A percentile compares a stretch with the other conserved stretches of the same genome.
These are phyloP conservation scores for Melikaiella ostensackeni DNA, from an alignment of 2,888 invertebrate species.

Conservation along the genomic window DNA sequence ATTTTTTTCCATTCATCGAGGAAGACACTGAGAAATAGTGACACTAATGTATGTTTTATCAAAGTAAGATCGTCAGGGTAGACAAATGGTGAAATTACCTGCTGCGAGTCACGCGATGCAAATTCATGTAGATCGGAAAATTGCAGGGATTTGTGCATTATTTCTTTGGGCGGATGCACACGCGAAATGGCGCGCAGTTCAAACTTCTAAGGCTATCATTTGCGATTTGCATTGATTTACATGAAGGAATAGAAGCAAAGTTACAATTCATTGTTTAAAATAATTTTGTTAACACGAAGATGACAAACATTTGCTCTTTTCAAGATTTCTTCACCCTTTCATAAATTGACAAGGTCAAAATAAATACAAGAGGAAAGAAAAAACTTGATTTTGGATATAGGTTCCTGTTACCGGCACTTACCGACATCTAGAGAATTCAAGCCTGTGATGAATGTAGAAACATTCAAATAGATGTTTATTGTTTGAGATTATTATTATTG, in stretches of 20 bases:
- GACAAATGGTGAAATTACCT: constrained; percentile 36
- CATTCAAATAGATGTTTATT: no score
- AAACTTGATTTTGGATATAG: no score
- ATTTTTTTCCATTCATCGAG: background rate
- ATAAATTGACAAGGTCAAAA: no score
- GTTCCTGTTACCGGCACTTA: no score
- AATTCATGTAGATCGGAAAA: constrained; percentile 31
- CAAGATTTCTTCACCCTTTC: no score
- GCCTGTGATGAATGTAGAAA: no score
- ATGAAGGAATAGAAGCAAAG: background rate
- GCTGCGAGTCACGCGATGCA: constrained; percentile 29
- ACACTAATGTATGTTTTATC: constrained; percentile 23
- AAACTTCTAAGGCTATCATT: constrained; percentile 19
- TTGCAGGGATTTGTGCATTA: constrained; percentile 31
- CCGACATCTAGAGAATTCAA: no score
- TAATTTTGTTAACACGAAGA: background rate
- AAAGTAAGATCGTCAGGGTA: background rate
- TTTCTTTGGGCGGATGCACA: constrained; percentile 17
- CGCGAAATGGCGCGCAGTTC: constrained; percentile 21
- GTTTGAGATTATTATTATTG: no score
- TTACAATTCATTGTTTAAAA: background rate
- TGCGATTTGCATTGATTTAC: constrained; percentile 17
- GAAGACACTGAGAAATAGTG: background rate
- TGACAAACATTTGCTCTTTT: no score
- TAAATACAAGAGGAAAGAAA: no score